These are phyloP conservation scores for Apostichopus leukothele DNA, from an alignment of 53 echinoderm and acorn worm species.

Conservation along the genomic window DNA sequence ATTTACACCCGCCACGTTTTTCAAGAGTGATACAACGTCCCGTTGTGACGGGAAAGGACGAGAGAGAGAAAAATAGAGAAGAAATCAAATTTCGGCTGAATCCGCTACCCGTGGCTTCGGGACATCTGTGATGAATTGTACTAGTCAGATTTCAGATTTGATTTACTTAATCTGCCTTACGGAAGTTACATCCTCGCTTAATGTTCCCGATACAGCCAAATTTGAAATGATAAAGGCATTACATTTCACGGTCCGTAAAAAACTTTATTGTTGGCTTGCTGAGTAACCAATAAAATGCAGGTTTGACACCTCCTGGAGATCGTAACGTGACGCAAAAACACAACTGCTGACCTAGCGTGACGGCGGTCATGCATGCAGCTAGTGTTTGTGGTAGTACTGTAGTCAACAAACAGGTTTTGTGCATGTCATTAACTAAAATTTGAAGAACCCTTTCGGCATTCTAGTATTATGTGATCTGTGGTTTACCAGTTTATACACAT, in stretches of 20 bases:
- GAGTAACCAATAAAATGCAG: not conserved
- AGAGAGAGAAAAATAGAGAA: not conserved
- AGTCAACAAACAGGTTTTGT: too few species aligned
- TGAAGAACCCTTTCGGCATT: too few species aligned
- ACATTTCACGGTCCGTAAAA: not conserved
- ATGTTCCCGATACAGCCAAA: not conserved
- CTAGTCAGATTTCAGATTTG: slow-evolving; percentile 23
- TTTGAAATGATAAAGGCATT: slow-evolving; percentile 3
- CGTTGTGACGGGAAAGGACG: slow-evolving; percentile 36
- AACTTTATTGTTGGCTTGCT: not conserved
- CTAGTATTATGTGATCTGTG: too few species aligned
- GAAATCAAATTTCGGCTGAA: slow-evolving; percentile 40
- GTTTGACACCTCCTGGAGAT: not conserved
- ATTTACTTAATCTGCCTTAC: slow-evolving; percentile 21
- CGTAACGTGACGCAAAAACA: too few species aligned
- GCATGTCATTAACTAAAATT: too few species aligned
- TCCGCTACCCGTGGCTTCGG: slow-evolving; percentile 23
- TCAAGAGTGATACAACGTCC: slow-evolving; percentile 44
- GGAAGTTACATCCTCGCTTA: not conserved
- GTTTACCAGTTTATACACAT: too few species aligned
- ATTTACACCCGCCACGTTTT: slow-evolving; percentile 33
- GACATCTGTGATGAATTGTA: slow-evolving; percentile 41
- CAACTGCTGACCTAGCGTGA: too few species aligned
- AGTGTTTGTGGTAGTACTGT: too few species aligned
- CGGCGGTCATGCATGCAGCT: too few species aligned